A percentile compares a stretch with the other conserved stretches of the same genome.
Conservation (phyloP, 2,888 invertebrate genomes). For the Tolmerus cingulatus region DNA sequence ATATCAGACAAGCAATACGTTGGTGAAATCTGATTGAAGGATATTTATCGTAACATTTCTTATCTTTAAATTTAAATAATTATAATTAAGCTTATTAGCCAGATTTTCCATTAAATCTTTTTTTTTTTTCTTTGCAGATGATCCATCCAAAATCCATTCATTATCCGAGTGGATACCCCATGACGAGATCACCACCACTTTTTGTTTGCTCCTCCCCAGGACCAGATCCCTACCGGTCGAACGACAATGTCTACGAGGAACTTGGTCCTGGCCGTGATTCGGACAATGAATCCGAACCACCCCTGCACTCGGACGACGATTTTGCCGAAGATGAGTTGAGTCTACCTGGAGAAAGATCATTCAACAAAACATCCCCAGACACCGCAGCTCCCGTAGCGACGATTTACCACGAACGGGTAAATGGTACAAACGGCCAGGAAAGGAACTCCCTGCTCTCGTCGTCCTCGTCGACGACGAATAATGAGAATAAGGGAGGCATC, state of each 20-base stretch:
- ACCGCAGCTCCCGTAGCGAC: constrained; percentile 52
- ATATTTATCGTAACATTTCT: no score
- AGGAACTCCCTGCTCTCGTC: constrained; percentile 61
- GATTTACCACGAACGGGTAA: constrained; percentile 54
- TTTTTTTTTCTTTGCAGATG: constrained; percentile 68
- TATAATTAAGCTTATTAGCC: no score
- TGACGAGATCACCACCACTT: constrained; percentile 69
- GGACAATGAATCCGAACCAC: constrained; percentile 71
- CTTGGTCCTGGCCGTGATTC: constrained; percentile 70
- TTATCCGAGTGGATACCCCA: constrained; percentile 70
- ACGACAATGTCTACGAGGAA: constrained; percentile 86
- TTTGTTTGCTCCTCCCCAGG: constrained; percentile 76
- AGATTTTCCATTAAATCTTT: no score
- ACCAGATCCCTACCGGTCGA: constrained; percentile 70
- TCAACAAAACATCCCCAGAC: constrained; percentile 56
- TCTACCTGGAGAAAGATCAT: constrained; percentile 64
- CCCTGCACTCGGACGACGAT: constrained; percentile 81
- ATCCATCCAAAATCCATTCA: constrained; percentile 73
- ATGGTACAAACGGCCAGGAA: constrained; percentile 53
- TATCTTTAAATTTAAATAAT: no score
- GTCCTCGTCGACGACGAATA: constrained; percentile 57
- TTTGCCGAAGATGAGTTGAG: constrained; percentile 85
- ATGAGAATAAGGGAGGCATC: constrained; percentile 47
- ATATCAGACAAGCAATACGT: no score
- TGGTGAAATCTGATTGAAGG: no score